Conservation (phyloP, 2,797 vertebrate genomes). For the Falco novaeseelandiae region DNA sequence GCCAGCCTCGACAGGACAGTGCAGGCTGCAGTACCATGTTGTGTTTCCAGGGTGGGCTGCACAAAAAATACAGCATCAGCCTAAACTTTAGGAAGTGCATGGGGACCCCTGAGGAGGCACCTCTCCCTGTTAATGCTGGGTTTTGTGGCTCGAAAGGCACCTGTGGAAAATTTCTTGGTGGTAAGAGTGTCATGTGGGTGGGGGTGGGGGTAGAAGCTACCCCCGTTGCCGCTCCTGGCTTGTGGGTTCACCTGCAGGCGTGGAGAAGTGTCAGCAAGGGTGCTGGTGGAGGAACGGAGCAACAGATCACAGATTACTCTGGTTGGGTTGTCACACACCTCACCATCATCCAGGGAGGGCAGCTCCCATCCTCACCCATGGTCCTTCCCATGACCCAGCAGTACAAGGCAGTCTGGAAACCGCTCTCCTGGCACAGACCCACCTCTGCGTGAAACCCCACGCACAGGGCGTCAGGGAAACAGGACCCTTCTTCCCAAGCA, state of each 20-base stretch:
- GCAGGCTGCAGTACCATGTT: background rate
- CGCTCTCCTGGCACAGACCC: background rate
- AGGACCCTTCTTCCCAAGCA: background rate
- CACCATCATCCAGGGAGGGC: background rate
- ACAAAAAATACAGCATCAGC: background rate
- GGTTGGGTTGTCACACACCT: background rate
- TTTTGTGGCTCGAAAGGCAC: background rate
- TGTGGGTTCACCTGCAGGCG: accelerated
- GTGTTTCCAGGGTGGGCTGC: background rate
- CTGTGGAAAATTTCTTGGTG: background rate
- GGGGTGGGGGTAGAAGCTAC: background rate
- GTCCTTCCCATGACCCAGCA: background rate
- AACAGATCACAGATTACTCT: background rate
- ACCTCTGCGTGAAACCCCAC: background rate
- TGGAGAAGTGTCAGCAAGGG: accelerated
- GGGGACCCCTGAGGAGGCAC: background rate
- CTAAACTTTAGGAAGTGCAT: background rate
- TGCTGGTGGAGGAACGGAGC: background rate
- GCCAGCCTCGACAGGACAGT: background rate
- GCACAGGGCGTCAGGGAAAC: background rate
- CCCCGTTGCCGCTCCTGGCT: background rate
- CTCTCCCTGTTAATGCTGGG: background rate
- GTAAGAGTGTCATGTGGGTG: no score
- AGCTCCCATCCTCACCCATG: background rate
- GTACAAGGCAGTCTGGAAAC: background rate